Conservation (phyloP, 2,113 vertebrate genomes). For the Melospiza georgiana region DNA sequence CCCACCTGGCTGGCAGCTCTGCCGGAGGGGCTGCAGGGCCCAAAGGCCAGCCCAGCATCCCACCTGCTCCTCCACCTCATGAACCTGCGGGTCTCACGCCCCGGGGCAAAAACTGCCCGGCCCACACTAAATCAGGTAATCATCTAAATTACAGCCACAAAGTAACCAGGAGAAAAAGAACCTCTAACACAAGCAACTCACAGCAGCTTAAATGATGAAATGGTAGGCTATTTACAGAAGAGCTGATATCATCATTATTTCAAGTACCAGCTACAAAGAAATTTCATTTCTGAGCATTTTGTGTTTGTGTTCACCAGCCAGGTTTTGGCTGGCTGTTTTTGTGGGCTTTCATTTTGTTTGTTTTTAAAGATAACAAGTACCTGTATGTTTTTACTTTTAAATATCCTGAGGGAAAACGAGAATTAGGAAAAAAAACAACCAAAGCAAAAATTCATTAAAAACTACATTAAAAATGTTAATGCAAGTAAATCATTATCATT, state of each 20-base stretch:
- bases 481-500: neutral
- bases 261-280: neutral
- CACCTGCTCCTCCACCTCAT: neutral
- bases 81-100: accelerated
- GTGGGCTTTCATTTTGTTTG: too few relatives aligned
- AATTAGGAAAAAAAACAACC: neutral
- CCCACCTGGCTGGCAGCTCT: neutral
- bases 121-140: neutral
- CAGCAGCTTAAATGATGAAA: neutral
- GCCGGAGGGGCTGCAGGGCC: neutral
- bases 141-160: neutral
- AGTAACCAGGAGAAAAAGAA: neutral
- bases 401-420: neutral
- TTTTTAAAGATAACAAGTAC: neutral
- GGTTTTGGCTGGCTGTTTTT: neutral
- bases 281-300: neutral
- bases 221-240: neutral
- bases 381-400: neutral
- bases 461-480: neutral
- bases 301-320: neutral
- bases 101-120: neutral
- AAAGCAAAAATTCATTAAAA: neutral
- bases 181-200: neutral
- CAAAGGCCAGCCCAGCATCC: neutral
- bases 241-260: neutral